phyloP scores from a whole-genome alignment of 2,888 invertebrate genomes.

The Orthonevra nobilis region DNA sequence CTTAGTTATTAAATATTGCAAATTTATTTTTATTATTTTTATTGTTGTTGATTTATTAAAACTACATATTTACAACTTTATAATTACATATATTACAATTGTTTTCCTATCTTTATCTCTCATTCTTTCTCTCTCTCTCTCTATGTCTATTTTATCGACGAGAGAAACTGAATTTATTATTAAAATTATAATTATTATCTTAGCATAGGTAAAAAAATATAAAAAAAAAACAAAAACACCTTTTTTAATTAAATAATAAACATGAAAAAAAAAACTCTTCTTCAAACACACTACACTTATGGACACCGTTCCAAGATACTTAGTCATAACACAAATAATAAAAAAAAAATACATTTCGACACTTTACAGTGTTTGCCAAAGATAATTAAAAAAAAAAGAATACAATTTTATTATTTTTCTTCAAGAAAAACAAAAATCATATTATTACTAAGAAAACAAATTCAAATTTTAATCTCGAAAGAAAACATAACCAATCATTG shows the following conservation, averaged over 20 bases:
- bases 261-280: conserved; percentile 62
- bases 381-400: conserved; percentile 52
- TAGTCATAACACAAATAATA: conserved; percentile 36
- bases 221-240: conserved; percentile 19
- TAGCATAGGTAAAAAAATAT: conserved; percentile 54
- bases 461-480: conserved; percentile 60
- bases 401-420: conserved; percentile 26
- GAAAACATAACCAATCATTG: conserved; percentile 57
- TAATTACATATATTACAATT: conserved; percentile 51
- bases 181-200: conserved; percentile 46
- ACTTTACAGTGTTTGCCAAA: conserved; percentile 65
- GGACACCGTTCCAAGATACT: conserved; percentile 27
- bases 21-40: no score
- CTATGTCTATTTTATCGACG: no score
- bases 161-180: conserved; percentile 65
- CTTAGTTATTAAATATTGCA: conserved; percentile 55
- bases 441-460: conserved; percentile 34
- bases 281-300: conserved; percentile 8
- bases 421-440: conserved; percentile 32
- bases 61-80: conserved; percentile 63
- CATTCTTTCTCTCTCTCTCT: no score
- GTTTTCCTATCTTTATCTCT: conserved; percentile 54
- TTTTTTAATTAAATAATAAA: conserved; percentile 27
- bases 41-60: conserved; percentile 22
- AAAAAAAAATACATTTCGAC: conserved; percentile 52